Conservation (phyloP, 2,797 vertebrate species). For the Toxotes lorentzi region DNA sequence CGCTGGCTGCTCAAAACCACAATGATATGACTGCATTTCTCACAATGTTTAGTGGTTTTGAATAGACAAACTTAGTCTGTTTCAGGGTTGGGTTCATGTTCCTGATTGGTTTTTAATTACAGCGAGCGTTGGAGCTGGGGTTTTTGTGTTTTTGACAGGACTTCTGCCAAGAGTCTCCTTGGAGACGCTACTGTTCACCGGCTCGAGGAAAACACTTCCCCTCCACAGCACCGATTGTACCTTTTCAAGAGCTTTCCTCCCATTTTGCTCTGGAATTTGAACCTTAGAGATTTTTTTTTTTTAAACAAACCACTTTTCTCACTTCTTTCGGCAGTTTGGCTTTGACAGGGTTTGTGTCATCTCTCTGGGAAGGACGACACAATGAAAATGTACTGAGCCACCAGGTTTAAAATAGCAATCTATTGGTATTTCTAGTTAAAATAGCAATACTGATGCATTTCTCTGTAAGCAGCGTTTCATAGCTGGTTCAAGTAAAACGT, state of each 20-base stretch:
- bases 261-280: conserved; percentile 58
- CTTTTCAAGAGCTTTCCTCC: conserved; percentile 61
- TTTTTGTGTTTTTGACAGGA: conserved; percentile 22
- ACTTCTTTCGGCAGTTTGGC: neutral
- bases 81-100: conserved; percentile 6
- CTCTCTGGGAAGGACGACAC: neutral
- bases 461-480: too few species aligned
- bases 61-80: neutral
- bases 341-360: neutral
- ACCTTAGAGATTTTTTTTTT: neutral
- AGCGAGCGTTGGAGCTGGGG: neutral
- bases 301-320: neutral
- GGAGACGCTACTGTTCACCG: conserved; percentile 68
- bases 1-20: neutral
- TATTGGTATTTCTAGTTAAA: too few species aligned
- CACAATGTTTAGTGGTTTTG: neutral
- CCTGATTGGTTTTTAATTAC: neutral
- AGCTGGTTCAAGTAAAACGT: too few species aligned
- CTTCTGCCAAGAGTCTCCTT: conserved; percentile 70
- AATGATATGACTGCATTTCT: neutral
- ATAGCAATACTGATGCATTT: too few species aligned
- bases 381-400: neutral
- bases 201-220: conserved; percentile 63
- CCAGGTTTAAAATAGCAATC: too few species aligned
- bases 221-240: conserved; percentile 55